Conservation (phyloP, 2,113 vertebrate genomes). For the Platysteira castanea region DNA sequence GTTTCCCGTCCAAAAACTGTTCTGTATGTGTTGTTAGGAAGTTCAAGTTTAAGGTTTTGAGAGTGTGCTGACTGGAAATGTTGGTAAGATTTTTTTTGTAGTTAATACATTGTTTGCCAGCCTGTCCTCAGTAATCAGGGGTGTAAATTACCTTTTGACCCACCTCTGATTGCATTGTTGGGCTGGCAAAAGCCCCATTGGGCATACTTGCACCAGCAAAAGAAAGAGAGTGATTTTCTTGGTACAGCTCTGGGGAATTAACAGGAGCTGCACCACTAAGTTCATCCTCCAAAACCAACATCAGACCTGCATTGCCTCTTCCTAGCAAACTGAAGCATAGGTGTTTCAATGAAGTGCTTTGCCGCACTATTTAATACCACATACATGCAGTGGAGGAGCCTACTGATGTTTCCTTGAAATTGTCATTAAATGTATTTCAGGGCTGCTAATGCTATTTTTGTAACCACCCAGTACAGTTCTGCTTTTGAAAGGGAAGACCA, state of each 20-base stretch:
- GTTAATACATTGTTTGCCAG: neutral
- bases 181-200: neutral
- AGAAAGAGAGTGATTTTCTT: neutral
- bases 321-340: neutral
- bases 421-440: neutral
- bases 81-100: neutral
- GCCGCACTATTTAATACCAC: too few relatives aligned
- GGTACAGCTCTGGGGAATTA: neutral
- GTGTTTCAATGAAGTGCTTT: neutral
- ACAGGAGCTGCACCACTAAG: neutral
- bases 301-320: neutral
- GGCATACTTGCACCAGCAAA: neutral
- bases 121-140: neutral
- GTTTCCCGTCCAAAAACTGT: fast-evolving
- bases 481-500: neutral
- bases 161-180: neutral
- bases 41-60: neutral
- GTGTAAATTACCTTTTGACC: neutral
- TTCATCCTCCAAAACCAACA: neutral
- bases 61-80: neutral
- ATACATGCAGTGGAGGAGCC: neutral
- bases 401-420: neutral
- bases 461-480: neutral
- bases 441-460: neutral
- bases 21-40: neutral